Evolutionary conservation across 2,113 vertebrate species (phyloP).

Genomic region (Dendrocopos noguchii): DNA sequence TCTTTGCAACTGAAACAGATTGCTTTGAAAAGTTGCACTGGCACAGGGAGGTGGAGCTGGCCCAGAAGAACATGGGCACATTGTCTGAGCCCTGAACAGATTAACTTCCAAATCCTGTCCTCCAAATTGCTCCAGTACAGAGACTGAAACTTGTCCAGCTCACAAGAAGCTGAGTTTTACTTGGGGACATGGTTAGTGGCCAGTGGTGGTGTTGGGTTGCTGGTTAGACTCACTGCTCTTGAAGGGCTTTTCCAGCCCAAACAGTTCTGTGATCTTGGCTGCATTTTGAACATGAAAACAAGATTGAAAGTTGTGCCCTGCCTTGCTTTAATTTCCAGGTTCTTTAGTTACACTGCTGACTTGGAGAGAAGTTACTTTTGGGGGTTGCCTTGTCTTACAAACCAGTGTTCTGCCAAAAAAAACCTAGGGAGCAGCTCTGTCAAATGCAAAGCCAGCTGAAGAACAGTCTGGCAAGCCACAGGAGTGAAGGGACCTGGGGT

Average conservation of each 20-base stretch:
- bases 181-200: too few relatives aligned
- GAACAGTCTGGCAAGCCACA: rapidly evolving
- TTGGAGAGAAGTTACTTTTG: background rate
- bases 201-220: too few relatives aligned
- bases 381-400: background rate
- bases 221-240: too few relatives aligned
- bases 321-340: background rate
- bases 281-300: background rate
- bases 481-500: background rate
- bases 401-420: background rate
- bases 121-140: background rate
- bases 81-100: background rate
- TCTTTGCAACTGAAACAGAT: background rate
- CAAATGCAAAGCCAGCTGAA: background rate
- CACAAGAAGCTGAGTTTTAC: background rate
- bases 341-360: background rate
- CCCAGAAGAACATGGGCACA: background rate
- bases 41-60: background rate
- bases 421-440: background rate
- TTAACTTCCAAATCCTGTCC: background rate
- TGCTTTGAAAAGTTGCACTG: background rate
- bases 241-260: too few relatives aligned
- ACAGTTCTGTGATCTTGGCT: background rate
- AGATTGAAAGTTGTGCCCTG: background rate
- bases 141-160: background rate